Evolutionary conservation across 1,140 invertebrate species (phyloP), one percentile per base, ranked within the genome.

Genomic region (Drosophila mayri): DNA sequence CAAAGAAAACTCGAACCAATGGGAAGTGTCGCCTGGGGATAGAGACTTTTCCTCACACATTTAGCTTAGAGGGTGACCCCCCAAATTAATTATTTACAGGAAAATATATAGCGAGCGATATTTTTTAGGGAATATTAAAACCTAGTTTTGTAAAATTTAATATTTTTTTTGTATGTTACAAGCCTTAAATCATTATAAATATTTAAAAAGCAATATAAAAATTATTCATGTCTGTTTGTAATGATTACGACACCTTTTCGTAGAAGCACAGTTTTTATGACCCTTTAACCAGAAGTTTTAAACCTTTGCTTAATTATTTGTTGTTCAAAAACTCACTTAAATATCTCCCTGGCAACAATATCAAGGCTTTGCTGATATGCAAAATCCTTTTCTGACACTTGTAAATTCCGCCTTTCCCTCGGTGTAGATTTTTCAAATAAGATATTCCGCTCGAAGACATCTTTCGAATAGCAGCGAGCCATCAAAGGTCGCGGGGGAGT

Each of bases 11-110:
- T 3, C 30, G 37, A 70, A 44, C 71, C 71, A 74, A 74, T 59
- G 72, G 59, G 49, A 76, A 43, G 49, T 68, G 73, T 76, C 74
- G 74, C 74, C 74, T 76, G 73, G 73, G 73, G 52, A 76, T 75
- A 75, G 63, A 76, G 73, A 61, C 57, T 77, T 60, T 77, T 55
- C 52, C 41, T 67, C 22, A 64, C 35, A 67, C 37, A 67, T 52
- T 55, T 63, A 22, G 44, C 47, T 28, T 76, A 76, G 62, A 76
- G 73, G 72, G 74, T 76, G 74, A 18, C 40, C 32, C 9, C 28
- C 28, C 28, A 30, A 14, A 0, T 54, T 11, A 35, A 37, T 37
- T 4, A 0, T 16, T 54, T 20, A 9, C 8, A 37, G n/a, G 18
- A 1, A 54, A 22, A 22, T 22, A 52, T 9, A 30, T 30, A 30